phyloP scores from a whole-genome alignment of 2,888 invertebrate genomes.

The Pristionchus maxplancki region DNA sequence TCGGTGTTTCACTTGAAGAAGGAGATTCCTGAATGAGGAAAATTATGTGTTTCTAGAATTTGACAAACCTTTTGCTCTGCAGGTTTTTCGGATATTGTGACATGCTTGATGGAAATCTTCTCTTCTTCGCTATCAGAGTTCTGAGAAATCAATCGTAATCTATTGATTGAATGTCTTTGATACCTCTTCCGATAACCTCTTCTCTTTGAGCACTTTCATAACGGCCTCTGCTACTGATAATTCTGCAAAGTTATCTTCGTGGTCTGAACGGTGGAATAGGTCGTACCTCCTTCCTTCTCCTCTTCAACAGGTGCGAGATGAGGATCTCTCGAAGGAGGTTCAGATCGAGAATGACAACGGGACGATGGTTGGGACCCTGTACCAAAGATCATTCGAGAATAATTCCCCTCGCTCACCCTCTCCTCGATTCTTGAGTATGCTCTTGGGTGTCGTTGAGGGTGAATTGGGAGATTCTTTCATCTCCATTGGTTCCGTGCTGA shows the following conservation, averaged over 20 bases:
- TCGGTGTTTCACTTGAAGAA: not conserved
- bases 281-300: not conserved
- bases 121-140: not conserved
- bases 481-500: not conserved
- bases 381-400: not conserved
- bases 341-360: slow-evolving; percentile 31
- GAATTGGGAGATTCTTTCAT: not conserved
- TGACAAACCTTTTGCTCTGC: not conserved
- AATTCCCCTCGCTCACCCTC: not conserved
- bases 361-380: slow-evolving; percentile 2
- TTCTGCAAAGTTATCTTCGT: not conserved
- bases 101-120: not conserved
- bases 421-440: slow-evolving; percentile 41
- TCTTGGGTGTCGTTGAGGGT: slow-evolving; percentile 16
- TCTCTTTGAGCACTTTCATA: not conserved
- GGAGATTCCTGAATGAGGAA: not conserved
- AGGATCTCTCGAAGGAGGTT: slow-evolving; percentile 46
- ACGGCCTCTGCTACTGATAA: slow-evolving; percentile 33
- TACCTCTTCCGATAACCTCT: slow-evolving; percentile 23
- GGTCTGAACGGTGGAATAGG: not conserved
- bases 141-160: not conserved
- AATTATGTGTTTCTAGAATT: too few species aligned
- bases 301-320: slow-evolving; percentile 9
- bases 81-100: not conserved
- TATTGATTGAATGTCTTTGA: not conserved